phyloP scores from a whole-genome alignment of 2,888 invertebrate genomes.

The Hydropsyche betteni region DNA sequence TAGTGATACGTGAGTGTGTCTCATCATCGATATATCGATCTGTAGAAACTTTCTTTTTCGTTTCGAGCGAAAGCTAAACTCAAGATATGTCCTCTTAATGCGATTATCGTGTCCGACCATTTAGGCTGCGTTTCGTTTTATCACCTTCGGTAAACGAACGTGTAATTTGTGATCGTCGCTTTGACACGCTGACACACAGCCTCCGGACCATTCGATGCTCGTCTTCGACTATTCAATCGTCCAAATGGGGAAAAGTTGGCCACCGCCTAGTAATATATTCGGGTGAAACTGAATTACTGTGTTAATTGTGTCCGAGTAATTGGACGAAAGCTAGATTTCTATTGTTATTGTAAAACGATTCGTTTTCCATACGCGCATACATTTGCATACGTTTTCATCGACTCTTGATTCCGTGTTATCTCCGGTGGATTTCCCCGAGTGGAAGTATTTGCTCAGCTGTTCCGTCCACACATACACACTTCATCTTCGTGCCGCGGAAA shows the following conservation, averaged over 20 bases:
- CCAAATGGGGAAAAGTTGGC: neutral
- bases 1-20: too few relatives aligned
- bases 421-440: neutral
- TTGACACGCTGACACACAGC: constrained; percentile 36
- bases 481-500: neutral
- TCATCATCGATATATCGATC: too few relatives aligned
- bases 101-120: too few relatives aligned
- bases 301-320: too few relatives aligned
- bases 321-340: neutral
- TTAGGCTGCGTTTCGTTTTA: neutral
- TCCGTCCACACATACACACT: neutral
- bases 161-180: neutral
- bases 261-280: neutral
- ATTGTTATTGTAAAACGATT: constrained; percentile 1
- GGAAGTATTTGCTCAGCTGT: constrained; percentile 24
- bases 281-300: neutral
- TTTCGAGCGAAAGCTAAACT: too few relatives aligned
- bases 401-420: neutral
- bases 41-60: too few relatives aligned
- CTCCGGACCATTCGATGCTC: constrained; percentile 20
- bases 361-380: neutral
- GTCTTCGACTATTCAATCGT: constrained; percentile 11
- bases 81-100: too few relatives aligned
- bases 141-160: neutral
- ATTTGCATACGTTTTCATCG: neutral